Conservation (phyloP, 1,140 invertebrate species). For the Pachyrhynchus sulphureomaculatus region DNA sequence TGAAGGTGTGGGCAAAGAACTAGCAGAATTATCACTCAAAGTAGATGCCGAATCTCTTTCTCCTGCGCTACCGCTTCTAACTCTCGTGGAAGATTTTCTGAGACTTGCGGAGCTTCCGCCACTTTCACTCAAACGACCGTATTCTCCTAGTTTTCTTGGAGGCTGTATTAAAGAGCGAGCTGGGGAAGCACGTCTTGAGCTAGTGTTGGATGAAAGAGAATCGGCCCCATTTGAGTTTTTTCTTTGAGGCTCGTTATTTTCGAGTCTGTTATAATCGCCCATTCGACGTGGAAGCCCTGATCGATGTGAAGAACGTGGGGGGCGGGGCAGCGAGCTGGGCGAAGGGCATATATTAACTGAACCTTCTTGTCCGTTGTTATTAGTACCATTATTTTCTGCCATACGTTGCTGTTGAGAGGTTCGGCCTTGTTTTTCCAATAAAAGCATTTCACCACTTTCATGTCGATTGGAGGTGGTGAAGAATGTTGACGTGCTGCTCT, state of each 20-base stretch:
- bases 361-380: constrained; percentile 39
- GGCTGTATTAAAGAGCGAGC: constrained; percentile 65
- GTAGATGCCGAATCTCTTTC: constrained; percentile 58
- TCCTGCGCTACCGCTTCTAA: constrained; percentile 54
- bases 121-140: constrained; percentile 60
- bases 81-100: constrained; percentile 52
- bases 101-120: constrained; percentile 51
- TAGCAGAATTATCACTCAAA: constrained; percentile 58
- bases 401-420: constrained; percentile 73
- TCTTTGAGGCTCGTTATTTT: constrained; percentile 37
- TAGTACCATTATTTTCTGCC: constrained; percentile 50
- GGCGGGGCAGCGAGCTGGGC: constrained; percentile 66
- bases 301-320: constrained; percentile 61
- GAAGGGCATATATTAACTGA: constrained; percentile 60
- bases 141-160: constrained; percentile 58
- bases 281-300: constrained; percentile 56
- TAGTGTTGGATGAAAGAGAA: constrained; percentile 49
- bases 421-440: constrained; percentile 73
- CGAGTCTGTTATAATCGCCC: constrained; percentile 60
- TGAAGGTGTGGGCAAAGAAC: constrained; percentile 61
- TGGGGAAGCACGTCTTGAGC: constrained; percentile 54
- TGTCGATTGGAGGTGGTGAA: constrained; percentile 51
- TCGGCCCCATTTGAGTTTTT: constrained; percentile 48
- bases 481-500: constrained; percentile 46
- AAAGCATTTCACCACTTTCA: constrained; percentile 67